Percentiles rank a stretch among this genome's conserved stretches.
Conservation (phyloP, 2,888 invertebrate genomes). For the Peribatodes rhomboidaria region DNA sequence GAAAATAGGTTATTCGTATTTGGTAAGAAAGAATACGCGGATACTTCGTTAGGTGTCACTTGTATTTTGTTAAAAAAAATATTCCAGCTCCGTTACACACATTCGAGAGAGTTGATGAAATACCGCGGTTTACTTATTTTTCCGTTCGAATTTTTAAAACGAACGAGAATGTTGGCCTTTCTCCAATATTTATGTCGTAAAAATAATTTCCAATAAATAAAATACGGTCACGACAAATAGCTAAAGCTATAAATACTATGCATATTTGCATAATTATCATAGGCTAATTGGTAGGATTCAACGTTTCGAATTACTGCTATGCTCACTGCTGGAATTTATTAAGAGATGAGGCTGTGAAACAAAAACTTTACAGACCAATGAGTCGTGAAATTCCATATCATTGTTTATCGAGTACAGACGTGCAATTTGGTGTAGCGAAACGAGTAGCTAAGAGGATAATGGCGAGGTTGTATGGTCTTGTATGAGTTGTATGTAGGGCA, state of each 20-base stretch:
- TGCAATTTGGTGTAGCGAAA: slow-evolving; percentile 32
- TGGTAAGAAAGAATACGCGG: background rate
- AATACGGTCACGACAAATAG: slow-evolving; percentile 4
- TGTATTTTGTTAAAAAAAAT: background rate
- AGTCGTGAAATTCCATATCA: slow-evolving; percentile 47
- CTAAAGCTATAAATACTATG: background rate
- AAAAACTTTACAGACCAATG: slow-evolving; percentile 40
- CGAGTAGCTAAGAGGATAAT: slow-evolving; percentile 50
- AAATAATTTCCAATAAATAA: slow-evolving; percentile 16
- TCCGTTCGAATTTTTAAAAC: slow-evolving; percentile 25
- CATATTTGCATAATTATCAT: background rate
- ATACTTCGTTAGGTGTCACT: background rate
- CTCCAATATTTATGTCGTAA: slow-evolving; percentile 27
- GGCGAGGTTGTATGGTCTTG: slow-evolving; percentile 52
- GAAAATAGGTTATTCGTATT: background rate
- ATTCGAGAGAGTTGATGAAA: slow-evolving; percentile 11
- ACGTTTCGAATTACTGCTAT: background rate
- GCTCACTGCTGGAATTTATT: background rate
- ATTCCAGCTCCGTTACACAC: background rate
- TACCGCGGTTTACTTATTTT: slow-evolving; percentile 11
- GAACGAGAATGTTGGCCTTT: slow-evolving; percentile 29
- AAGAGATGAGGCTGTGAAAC: slow-evolving; percentile 4
- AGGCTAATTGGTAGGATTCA: background rate
- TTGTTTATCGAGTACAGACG: slow-evolving; percentile 38
- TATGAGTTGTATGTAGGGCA: slow-evolving; percentile 72